phyloP scores from a whole-genome alignment of 2,113 vertebrate genomes.

The Dipodomys ordii region DNA sequence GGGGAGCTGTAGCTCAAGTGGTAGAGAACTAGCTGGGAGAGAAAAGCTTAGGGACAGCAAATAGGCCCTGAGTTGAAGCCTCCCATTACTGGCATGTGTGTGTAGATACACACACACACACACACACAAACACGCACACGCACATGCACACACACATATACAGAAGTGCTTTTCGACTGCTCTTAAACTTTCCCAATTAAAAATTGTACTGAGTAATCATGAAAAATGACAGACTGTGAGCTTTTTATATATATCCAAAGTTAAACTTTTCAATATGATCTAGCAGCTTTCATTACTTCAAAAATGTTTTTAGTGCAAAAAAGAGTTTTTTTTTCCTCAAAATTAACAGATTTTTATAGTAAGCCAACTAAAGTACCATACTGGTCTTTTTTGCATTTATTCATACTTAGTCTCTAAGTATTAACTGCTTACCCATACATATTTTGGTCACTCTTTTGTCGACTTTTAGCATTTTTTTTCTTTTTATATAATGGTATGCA shows the following conservation, averaged over 20 bases:
- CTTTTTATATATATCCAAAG: conserved; percentile 74
- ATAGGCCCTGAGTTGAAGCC: too few species aligned
- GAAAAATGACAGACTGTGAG: conserved; percentile 65
- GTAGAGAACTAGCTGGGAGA: too few species aligned
- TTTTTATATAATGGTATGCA: conserved; percentile 11
- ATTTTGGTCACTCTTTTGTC: conserved; percentile 42
- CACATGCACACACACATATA: too few species aligned
- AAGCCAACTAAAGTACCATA: conserved; percentile 41
- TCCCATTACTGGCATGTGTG: too few species aligned
- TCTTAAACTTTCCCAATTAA: conserved; percentile 65
- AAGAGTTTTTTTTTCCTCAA: conserved; percentile 1
- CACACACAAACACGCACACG: too few species aligned
- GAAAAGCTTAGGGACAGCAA: too few species aligned
- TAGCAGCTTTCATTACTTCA: conserved; percentile 63
- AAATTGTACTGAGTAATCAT: conserved; percentile 53
- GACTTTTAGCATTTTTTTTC: background rate
- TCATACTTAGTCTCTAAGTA: conserved; percentile 39
- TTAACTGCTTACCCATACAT: conserved; percentile 52
- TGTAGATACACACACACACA: too few species aligned
- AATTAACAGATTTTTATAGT: conserved; percentile 47
- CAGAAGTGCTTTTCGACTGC: background rate
- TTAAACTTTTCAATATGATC: conserved; percentile 58
- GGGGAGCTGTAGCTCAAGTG: too few species aligned
- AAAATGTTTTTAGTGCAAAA: conserved; percentile 71
- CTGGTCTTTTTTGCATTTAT: background rate